Conservation (phyloP, 2,113 vertebrate species). For the Cottus gobio region DNA sequence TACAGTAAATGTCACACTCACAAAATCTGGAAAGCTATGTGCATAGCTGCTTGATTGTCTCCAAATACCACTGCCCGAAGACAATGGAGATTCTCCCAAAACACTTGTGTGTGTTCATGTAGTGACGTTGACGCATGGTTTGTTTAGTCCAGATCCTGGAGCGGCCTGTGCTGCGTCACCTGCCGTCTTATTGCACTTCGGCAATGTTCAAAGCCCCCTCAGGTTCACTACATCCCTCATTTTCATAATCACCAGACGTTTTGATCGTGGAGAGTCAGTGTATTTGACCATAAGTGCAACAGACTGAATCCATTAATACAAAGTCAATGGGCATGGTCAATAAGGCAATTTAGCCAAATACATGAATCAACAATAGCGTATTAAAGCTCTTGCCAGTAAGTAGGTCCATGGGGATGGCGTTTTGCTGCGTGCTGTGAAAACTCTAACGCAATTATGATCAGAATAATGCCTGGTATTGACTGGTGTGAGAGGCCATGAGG, state of each 20-base stretch:
- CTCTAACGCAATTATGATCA: constrained; percentile 75
- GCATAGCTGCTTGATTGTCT: not conserved
- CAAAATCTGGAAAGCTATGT: not conserved
- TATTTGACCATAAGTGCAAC: constrained; percentile 56
- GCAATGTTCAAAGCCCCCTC: constrained; percentile 10
- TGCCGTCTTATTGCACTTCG: constrained; percentile 34
- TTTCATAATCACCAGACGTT: constrained; percentile 54
- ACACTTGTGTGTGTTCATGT: not conserved
- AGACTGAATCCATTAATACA: constrained; percentile 69
- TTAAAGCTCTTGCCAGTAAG: constrained; percentile 67
- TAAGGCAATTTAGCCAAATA: constrained; percentile 70
- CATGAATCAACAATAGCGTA: constrained; percentile 65
- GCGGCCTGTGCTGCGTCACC: constrained; percentile 25
- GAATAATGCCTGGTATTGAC: constrained; percentile 76
- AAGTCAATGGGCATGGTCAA: constrained; percentile 71
- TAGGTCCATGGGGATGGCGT: constrained; percentile 41
- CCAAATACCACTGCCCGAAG: not conserved
- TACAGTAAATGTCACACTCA: not conserved
- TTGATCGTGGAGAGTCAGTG: constrained; percentile 42
- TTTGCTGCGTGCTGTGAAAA: constrained; percentile 63
- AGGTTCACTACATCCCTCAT: constrained; percentile 12
- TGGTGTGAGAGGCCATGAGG: constrained; percentile 54
- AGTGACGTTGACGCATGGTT: constrained; percentile 51
- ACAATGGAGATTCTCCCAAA: constrained; percentile 8
- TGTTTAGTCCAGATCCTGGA: constrained; percentile 42